Percentiles rank a stretch among this genome's conserved stretches.
Evolutionary conservation across 1,140 invertebrate genomes (phyloP).

Genomic region (Ditylenchus dipsaci): DNA sequence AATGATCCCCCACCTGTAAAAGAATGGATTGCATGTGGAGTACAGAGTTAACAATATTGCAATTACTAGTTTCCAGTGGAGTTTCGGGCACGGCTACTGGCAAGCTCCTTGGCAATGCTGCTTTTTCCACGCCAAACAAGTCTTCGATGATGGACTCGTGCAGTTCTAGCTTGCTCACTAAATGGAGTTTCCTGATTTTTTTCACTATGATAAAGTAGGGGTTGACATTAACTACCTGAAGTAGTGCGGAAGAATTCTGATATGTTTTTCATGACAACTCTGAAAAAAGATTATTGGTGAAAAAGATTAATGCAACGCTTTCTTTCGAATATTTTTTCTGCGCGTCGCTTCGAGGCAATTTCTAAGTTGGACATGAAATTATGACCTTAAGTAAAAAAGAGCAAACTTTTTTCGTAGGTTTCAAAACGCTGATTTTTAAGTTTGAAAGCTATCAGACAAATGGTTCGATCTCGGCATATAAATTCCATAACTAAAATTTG

Average conservation of each 20-base stretch:
- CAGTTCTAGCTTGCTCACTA: constrained; percentile 55
- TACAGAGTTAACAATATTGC: background rate
- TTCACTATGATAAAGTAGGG: too few relatives aligned
- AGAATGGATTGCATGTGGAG: background rate
- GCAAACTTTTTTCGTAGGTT: too few relatives aligned
- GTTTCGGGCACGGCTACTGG: constrained; percentile 24
- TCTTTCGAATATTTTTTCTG: too few relatives aligned
- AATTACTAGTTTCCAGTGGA: background rate
- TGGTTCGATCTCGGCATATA: too few relatives aligned
- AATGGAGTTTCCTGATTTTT: too few relatives aligned
- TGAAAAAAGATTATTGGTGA: constrained; percentile 24
- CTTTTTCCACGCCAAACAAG: constrained; percentile 26
- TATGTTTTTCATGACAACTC: constrained; percentile 58
- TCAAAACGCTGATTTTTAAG: too few relatives aligned
- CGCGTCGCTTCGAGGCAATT: too few relatives aligned
- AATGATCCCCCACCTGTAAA: background rate
- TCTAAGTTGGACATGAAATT: too few relatives aligned
- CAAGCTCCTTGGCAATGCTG: constrained; percentile 30
- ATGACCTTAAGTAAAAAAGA: too few relatives aligned
- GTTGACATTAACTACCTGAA: constrained; percentile 12
- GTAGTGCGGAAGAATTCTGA: constrained; percentile 57
- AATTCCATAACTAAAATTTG: too few relatives aligned
- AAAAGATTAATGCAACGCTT: too few relatives aligned
- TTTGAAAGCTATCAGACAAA: too few relatives aligned
- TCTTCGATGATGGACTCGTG: constrained; percentile 46